These are phyloP conservation scores for Blastobasis lacticolella DNA, from an alignment of 2,888 invertebrate species.

Conservation along the genomic window DNA sequence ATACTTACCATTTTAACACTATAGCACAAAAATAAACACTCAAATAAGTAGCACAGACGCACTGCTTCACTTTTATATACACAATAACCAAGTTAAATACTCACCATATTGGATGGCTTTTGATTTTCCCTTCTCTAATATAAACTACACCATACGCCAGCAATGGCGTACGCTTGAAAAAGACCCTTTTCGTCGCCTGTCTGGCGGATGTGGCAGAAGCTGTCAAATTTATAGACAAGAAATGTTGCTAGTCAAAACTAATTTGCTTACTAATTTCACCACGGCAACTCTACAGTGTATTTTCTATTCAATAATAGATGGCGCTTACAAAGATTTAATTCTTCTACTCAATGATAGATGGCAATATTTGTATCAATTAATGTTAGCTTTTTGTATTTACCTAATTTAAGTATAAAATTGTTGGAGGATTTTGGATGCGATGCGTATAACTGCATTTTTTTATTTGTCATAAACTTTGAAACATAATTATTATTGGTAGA, in stretches of 20 bases:
- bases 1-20: conserved; percentile 25
- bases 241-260: conserved; percentile 22
- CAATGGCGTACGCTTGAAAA: conserved; percentile 91
- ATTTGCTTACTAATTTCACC: no score
- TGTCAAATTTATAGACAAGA: conserved; percentile 41
- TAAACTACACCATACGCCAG: conserved; percentile 85
- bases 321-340: conserved; percentile 3
- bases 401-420: no score
- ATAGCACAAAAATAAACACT: conserved; percentile 46
- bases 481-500: not conserved
- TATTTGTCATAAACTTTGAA: no score
- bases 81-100: conserved; percentile 55
- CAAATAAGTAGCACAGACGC: conserved; percentile 31
- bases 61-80: conserved; percentile 39
- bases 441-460: no score
- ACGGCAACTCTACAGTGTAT: no score
- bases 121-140: conserved; percentile 82
- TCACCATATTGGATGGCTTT: conserved; percentile 89
- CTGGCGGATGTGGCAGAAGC: conserved; percentile 50
- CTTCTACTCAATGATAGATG: conserved; percentile 2
- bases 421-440: no score
- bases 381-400: no score
- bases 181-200: conserved; percentile 62
- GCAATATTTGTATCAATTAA: not conserved
- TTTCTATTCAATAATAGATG: conserved; percentile 7